Percentiles rank a stretch among this genome's conserved stretches.
Evolutionary conservation across 2,888 invertebrate species (phyloP).

Genomic region (Bugula neritina): DNA sequence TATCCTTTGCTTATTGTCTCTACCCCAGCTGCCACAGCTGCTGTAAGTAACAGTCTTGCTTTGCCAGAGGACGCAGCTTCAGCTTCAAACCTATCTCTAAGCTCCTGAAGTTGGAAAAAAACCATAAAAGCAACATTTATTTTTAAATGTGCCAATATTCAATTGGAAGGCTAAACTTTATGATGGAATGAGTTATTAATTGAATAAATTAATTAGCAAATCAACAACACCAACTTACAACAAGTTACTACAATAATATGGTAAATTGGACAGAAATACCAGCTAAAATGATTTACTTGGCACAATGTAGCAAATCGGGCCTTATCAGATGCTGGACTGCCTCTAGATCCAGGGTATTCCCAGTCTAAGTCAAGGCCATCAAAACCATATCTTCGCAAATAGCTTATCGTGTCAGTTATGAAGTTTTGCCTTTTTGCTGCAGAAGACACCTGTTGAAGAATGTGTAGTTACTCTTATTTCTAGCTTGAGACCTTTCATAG

Average conservation of each 20-base stretch:
- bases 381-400: slow-evolving; percentile 18
- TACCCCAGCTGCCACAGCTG: slow-evolving; percentile 47
- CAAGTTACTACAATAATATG: too few species aligned
- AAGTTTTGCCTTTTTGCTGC: background rate
- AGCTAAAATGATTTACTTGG: background rate
- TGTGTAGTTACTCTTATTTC: too few species aligned
- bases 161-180: too few species aligned
- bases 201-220: too few species aligned
- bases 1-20: slow-evolving; percentile 43
- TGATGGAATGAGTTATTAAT: too few species aligned
- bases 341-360: slow-evolving; percentile 34
- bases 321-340: slow-evolving; percentile 44
- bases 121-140: too few species aligned
- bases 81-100: background rate
- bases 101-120: too few species aligned
- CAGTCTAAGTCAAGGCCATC: slow-evolving; percentile 30
- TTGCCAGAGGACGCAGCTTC: slow-evolving; percentile 36
- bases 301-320: slow-evolving; percentile 36
- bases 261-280: too few species aligned
- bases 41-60: slow-evolving; percentile 41
- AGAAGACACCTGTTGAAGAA: slow-evolving; percentile 6
- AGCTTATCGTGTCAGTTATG: background rate
- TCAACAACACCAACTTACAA: too few species aligned
- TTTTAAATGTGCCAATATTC: too few species aligned
- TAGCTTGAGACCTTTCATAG: too few species aligned